Evolutionary conservation across 2,113 vertebrate species (phyloP), one percentile per base, ranked within the genome.

Genomic region (Melierax canorus): DNA sequence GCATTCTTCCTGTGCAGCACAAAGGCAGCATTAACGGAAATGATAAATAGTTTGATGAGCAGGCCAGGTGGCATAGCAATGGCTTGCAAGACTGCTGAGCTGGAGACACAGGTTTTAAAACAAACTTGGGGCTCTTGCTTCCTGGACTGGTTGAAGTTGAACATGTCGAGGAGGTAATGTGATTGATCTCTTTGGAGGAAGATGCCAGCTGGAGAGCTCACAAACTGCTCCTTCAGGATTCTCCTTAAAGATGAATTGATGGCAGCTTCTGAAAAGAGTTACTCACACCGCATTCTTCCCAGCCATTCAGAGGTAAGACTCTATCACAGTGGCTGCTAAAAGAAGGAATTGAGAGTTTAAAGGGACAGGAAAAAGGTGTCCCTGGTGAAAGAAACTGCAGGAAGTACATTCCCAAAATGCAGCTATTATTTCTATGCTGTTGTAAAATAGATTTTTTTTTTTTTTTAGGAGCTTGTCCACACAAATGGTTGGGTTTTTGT

Each of bases 231-330:
- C 97, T 98, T 97, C 93, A 97, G 95, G 97, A 96, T 93, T 97
- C 96, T 97, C 91, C 92, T 97, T 98, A 98, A 98, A 97, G 94
- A 93, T 96, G 94, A 98, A 98, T 98, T 97, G 97, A 98, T 98
- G 97, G 69, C 91, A 97, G 85, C 93, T 96, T 97, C 93, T 97
- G 90, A 97, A 98, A 97, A 97, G 92, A 96, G 88, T 95, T 96
- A 68, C 88, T 97, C 89, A 96, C 85, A 92, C 82, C 60, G 15
- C 91, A 90, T 98, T 97, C 76, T 96, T 93, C 92, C 96, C 73
- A 90, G 90, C 82, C 88, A 88, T 85, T 96, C 92, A 94, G 96
- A 91, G 92, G 91, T 95, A 95, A 95, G 92, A 68, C 87, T 92
- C 72, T 84, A 77, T 75, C 91, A 67, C 75, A 86, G 89, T 67